phyloP scores from a whole-genome alignment of 2,888 invertebrate species.

The Thereva nobilitata region DNA sequence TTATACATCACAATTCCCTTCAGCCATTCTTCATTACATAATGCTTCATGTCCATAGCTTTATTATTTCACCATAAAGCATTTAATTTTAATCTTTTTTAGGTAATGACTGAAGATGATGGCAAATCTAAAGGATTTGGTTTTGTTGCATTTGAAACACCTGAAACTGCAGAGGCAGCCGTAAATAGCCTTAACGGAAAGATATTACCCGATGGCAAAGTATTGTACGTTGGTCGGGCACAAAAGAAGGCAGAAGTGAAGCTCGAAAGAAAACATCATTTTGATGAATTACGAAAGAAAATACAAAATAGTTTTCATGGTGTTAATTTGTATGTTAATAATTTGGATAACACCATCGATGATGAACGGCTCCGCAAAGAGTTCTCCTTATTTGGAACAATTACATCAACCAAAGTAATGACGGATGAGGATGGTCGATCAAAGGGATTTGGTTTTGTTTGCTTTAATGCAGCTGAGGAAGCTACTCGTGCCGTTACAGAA shows the following conservation, averaged over 20 bases:
- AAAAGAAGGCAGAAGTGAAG: slow-evolving; percentile 98
- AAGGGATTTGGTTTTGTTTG: slow-evolving; percentile 99
- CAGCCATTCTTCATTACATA: too few species aligned
- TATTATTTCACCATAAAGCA: background rate
- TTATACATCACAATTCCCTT: too few species aligned
- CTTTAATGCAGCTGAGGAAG: slow-evolving; percentile 96
- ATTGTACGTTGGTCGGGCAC: slow-evolving; percentile 95
- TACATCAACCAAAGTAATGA: slow-evolving; percentile 97
- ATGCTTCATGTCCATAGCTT: background rate
- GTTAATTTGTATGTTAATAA: slow-evolving; percentile 99
- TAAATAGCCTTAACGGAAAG: slow-evolving; percentile 88
- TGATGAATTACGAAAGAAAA: slow-evolving; percentile 91
- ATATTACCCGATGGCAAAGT: slow-evolving; percentile 84
- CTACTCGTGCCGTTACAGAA: slow-evolving; percentile 98
- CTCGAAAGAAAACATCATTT: slow-evolving; percentile 95
- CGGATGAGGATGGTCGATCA: slow-evolving; percentile 91
- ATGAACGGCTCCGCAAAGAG: slow-evolving; percentile 92
- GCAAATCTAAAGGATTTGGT: slow-evolving; percentile 96
- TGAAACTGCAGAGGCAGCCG: slow-evolving; percentile 92
- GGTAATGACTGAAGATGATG: slow-evolving; percentile 87
- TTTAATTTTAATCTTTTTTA: slow-evolving; percentile 38
- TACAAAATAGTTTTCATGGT: slow-evolving; percentile 63
- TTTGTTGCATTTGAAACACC: slow-evolving; percentile 98
- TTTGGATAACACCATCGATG: slow-evolving; percentile 96
- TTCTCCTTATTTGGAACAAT: slow-evolving; percentile 96